Base-by-base conservation (phyloP, 2,113 vertebrate genomes). In the Daphoenositta chrysoptera region DNA sequence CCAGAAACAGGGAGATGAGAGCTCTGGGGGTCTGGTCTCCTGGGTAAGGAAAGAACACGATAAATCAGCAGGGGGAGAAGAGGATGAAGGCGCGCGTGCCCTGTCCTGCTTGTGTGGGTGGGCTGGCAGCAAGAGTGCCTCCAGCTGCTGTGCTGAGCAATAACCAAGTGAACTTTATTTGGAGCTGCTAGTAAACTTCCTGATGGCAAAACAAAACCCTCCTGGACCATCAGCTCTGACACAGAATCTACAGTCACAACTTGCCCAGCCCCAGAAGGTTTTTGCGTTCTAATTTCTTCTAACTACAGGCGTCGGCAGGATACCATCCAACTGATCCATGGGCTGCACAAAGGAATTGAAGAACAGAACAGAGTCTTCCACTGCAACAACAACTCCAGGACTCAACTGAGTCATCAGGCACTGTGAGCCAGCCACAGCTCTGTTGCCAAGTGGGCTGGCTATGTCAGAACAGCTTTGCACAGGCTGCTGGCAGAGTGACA, bases 321-420 rank as follows among this genome's bases (percentile, higher is more conserved):
- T 35, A 78, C 53, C 83, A 91, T 73, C 71, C 91, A 87, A 88
- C 44, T 19, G 23, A 93, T 86, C 92, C 66, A 92, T 1, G 45
- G 39, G 76, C 81, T 85, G 73, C 40, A 77, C 81, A 70, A 93
- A 94, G 84, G 95, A 96, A 95, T 75, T 71, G 82, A 90, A 96
- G 88, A 96, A 93, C 92, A 96, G 94, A 94, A 96, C 9, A 22
- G 65, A 51, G 93, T 53, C 88, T 97, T 95, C 93, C 82, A 86
- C 48, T 44, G 89, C 91, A 94, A 54, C 77, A 96, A 96, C 87
- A 92, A 69, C 89, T 95, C 64, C 75, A 76, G 84, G 82, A 93
- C 87, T 93, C 26, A 5, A 96, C 56, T 96, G 95, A 97, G 92
- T 95, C 95, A 96, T 83, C 79, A 79, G 90, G 63, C 33, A 3